These are phyloP conservation scores for Heliconius ismenius DNA, from an alignment of 2,888 invertebrate genomes.

Conservation along the genomic window DNA sequence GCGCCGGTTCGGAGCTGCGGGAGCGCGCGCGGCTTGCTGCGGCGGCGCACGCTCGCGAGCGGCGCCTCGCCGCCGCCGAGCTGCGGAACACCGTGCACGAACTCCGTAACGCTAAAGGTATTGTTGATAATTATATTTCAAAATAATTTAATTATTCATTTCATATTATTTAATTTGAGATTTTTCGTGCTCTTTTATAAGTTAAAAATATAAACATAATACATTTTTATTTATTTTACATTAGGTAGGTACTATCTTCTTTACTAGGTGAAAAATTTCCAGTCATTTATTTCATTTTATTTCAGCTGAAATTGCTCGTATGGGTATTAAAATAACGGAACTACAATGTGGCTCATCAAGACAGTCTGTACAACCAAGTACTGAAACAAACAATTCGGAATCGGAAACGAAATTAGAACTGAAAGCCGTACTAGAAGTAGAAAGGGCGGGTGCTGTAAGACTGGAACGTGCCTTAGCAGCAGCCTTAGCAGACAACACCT, in stretches of 20 bases:
- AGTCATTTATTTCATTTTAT: conserved; percentile 29
- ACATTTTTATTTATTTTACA: neutral
- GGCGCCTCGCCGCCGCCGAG: conserved; percentile 66
- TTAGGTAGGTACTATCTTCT: neutral
- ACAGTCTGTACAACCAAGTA: conserved; percentile 42
- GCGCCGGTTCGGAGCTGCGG: conserved; percentile 67
- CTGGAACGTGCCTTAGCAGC: conserved; percentile 65
- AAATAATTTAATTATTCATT: neutral
- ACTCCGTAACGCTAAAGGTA: conserved; percentile 65
- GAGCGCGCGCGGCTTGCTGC: conserved; percentile 74
- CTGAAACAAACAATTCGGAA: conserved; percentile 48
- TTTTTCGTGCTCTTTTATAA: neutral
- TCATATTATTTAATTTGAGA: neutral
- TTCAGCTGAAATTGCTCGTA: conserved; percentile 66
- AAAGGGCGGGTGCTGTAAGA: conserved; percentile 61
- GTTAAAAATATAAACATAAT: neutral
- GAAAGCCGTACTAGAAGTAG: conserved; percentile 62
- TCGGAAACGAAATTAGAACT: conserved; percentile 58
- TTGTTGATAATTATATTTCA: neutral
- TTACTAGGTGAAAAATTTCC: no score
- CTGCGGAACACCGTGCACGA: conserved; percentile 62
- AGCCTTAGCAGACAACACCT: conserved; percentile 66
- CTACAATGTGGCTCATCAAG: conserved; percentile 55
- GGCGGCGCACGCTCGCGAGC: conserved; percentile 69
- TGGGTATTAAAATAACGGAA: conserved; percentile 58